Base-by-base conservation (phyloP, 2,888 invertebrate genomes). In the Aleiodes leptofemur region DNA sequence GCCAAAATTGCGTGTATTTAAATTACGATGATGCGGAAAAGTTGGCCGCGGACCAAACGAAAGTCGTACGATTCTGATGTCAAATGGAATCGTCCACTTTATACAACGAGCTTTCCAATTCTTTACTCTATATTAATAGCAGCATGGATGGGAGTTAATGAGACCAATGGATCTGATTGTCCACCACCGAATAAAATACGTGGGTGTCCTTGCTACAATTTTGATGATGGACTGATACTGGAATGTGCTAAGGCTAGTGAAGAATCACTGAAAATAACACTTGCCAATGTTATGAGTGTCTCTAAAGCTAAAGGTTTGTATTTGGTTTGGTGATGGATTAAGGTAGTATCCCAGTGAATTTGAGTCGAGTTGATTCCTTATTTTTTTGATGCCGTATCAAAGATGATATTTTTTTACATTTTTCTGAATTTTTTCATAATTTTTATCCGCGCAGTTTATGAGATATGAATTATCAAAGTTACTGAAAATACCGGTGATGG, bases 151-250 rank as follows among this genome's bases (percentile, higher is more conserved):
- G 85, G 87, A 68, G 81, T 87, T 56, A 82, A 86, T 80, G 85
- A 86, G 75, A 84, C 85, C 13, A 85, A 84, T 53, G 84, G 85
- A 82, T 87, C 88, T 80, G 90, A 94, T 87, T 96, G 96, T 88
- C 95, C 95, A 77, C 94, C 93, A 86, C 91, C 94, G 85, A 92
- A 94, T 85, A 93, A 94, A 84, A 95, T 94, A 89, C 95, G 95
- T 56, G 94, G 94, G 82, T 97, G 97, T 90, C 96, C 96, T 6
- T 97, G 97, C 90, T 97, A 96, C 92, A 96, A 96, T 90, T 96
- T 97, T 90, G 96, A 96, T 90, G 96, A 96, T 91, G 97, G 96
- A 77, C 92, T 97, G 79, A 96, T 96, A 91, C 92, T 97, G 86
- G 97, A 97, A 90, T 97, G 97, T 89, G 95, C 96, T 56, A 95